Evolutionary conservation across 2,888 invertebrate genomes (phyloP), one percentile per base, ranked within the genome.

Genomic region (Xanthia togata): DNA sequence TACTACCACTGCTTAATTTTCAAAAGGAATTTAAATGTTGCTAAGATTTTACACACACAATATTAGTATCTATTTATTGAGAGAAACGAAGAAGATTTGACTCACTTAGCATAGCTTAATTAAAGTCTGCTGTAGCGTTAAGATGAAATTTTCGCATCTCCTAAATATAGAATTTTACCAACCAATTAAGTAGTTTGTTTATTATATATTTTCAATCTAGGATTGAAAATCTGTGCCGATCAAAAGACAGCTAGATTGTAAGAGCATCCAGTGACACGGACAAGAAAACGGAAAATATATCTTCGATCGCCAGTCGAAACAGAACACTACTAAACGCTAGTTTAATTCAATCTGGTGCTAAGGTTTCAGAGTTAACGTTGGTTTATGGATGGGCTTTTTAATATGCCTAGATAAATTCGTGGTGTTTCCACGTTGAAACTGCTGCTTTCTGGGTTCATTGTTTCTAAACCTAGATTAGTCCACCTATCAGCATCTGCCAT

Each of bases 261-360:
- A 31, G 57, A 20, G 47, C 38, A 78, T 68, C 41, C 8, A n/a
- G 38, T 38, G 17, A 63, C 20, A 23, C 4, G 14, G 44, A 63
- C 5, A 53, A 4, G 35, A 65, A 80, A 63, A 62, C 11, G 23
- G 23, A 31, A 53, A 76, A 47, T 47, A 50, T 44, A 31, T 62
- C 50, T 9, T 20, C 59, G 17, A n/a, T 59, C 31, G n/a, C 20
- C 11, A 2, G 20, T 31, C n/a, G 20, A 57, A 74, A 67, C n/a
- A 41, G 47, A 57, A 57, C 57, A 76, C 26, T 68, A 63, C 23
- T 63, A 68, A 53, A 68, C 47, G 35, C n/a, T 57, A 63, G 55
- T 76, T 68, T 41, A 68, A 63, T 82, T 82, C 14, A 63, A 68
- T 79, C 63, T 53, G 6, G 50, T 78, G 31, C 41, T n/a, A 50